Evolutionary conservation across 2,797 vertebrate species (phyloP).

Genomic region (Pristis pectinata): DNA sequence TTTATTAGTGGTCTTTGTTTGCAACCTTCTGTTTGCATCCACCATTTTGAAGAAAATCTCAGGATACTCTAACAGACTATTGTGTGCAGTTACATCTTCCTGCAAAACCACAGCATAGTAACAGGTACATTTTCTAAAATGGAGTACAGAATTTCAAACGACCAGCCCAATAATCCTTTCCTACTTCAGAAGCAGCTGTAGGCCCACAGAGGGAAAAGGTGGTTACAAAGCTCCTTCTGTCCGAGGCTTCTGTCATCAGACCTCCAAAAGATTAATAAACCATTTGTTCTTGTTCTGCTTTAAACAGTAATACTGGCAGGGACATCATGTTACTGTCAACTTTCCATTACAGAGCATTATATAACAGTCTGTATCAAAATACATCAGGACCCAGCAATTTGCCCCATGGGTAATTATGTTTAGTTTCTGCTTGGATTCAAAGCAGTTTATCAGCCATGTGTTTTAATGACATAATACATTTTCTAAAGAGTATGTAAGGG

Average conservation of each 20-base stretch:
- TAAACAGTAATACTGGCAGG: background rate
- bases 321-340: background rate
- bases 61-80: background rate
- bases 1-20: background rate
- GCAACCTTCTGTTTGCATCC: background rate
- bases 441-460: background rate
- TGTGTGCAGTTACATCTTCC: too few relatives aligned
- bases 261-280: background rate
- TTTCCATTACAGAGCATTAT: background rate
- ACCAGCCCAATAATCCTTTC: background rate
- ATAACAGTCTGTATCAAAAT: background rate
- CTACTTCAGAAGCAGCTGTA: background rate
- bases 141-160: background rate
- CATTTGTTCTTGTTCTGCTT: background rate
- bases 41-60: background rate
- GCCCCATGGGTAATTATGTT: background rate
- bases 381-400: background rate
- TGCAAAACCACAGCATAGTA: background rate
- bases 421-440: background rate
- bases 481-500: background rate
- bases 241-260: background rate
- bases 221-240: background rate
- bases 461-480: conserved; percentile 35
- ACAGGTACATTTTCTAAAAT: background rate
- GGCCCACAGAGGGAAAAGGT: background rate